These are phyloP conservation scores for Pantherophis vulpinus DNA, from an alignment of 2,797 vertebrate genomes.

Conservation along the genomic window DNA sequence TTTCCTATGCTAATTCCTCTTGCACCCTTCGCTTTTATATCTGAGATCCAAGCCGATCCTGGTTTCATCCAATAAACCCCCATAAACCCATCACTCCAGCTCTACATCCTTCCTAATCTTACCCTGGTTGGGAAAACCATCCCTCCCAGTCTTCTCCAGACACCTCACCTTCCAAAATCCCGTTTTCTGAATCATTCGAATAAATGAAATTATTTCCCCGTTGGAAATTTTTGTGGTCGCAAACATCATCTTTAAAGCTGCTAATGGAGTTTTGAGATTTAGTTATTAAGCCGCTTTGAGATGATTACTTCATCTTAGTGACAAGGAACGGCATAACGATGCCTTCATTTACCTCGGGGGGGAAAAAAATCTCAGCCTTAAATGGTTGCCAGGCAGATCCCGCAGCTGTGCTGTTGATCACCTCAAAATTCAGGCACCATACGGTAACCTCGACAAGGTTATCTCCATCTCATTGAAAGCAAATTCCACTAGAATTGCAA, in stretches of 20 bases:
- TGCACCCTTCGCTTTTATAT: background rate
- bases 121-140: background rate
- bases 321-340: fast-evolving
- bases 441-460: background rate
- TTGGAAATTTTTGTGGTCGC: background rate
- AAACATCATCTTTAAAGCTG: background rate
- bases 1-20: background rate
- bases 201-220: background rate
- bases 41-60: background rate
- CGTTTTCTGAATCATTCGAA: background rate
- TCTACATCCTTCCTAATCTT: background rate
- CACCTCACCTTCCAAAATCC: background rate
- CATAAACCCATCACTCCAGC: background rate
- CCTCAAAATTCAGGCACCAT: background rate
- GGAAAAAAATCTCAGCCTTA: background rate
- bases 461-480: fast-evolving
- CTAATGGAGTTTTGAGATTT: background rate
- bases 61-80: background rate
- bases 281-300: background rate
- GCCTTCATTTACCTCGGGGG: fast-evolving
- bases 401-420: background rate
- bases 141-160: background rate
- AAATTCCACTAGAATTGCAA: background rate
- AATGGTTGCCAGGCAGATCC: background rate
- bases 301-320: background rate